Evolutionary conservation across 2,888 invertebrate species (phyloP).

Genomic region (Napeogenes inachia): DNA sequence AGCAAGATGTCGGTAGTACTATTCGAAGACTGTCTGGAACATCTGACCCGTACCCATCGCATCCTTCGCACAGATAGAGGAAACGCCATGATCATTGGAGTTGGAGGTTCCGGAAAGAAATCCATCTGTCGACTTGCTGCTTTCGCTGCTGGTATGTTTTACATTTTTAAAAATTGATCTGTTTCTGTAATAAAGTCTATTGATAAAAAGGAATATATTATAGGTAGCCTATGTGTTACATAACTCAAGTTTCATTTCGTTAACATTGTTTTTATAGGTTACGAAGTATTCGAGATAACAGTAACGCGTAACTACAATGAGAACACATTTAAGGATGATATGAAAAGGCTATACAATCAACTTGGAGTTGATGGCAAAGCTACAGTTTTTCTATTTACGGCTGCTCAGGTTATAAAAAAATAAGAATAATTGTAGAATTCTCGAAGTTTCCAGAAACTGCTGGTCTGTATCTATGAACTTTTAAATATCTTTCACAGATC

Average conservation of each 20-base stretch:
- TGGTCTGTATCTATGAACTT: no score
- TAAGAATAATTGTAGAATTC: not conserved
- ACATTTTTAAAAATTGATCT: no score
- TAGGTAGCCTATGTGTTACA: no score
- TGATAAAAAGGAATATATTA: not conserved
- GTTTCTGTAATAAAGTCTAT: no score
- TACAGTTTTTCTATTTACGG: conserved; percentile 89
- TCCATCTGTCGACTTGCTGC: conserved; percentile 87
- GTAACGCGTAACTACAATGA: conserved; percentile 93
- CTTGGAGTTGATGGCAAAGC: conserved; percentile 88
- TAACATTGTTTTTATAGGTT: conserved; percentile 63
- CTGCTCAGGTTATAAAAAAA: conserved; percentile 80
- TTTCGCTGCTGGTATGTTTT: conserved; percentile 83
- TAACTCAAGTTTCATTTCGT: no score
- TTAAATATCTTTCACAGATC: conserved; percentile 57
- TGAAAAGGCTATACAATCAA: conserved; percentile 86
- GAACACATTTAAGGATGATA: conserved; percentile 88
- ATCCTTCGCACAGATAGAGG: conserved; percentile 89
- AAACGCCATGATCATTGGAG: conserved; percentile 90
- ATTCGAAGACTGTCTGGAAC: conserved; percentile 94
- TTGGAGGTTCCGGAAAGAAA: conserved; percentile 93
- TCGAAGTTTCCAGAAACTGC: not conserved
- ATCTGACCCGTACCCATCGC: conserved; percentile 91
- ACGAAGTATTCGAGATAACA: conserved; percentile 88
- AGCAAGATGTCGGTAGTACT: conserved; percentile 88